Conservation (phyloP, 2,113 vertebrate species). For the Hyaena hyaena region DNA sequence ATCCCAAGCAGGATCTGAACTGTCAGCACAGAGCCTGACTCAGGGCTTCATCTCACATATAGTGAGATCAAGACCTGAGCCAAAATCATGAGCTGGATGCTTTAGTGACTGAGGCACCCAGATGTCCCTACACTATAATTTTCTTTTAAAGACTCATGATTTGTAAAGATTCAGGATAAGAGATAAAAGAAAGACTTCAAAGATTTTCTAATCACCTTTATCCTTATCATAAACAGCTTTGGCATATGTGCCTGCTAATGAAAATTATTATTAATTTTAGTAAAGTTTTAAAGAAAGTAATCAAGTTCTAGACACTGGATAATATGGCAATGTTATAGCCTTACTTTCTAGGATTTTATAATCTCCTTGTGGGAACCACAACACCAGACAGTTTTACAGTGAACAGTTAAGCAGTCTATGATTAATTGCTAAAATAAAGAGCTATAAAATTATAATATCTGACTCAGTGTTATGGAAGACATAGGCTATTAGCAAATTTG, state of each 20-base stretch:
- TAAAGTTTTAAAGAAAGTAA: neutral
- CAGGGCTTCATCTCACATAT: too few relatives aligned
- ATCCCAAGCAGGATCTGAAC: too few relatives aligned
- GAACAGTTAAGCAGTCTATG: neutral
- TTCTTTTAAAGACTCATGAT: neutral
- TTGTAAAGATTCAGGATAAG: slow-evolving; percentile 24
- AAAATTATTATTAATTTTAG: slow-evolving; percentile 38
- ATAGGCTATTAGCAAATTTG: neutral
- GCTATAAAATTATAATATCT: neutral
- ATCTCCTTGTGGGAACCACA: neutral
- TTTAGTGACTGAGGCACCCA: too few relatives aligned
- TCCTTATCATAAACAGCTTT: neutral
- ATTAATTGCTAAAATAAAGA: slow-evolving; percentile 22
- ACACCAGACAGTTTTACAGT: neutral
- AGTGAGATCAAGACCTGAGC: too few relatives aligned
- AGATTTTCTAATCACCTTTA: neutral
- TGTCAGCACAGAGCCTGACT: too few relatives aligned
- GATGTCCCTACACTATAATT: too few relatives aligned
- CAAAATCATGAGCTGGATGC: too few relatives aligned
- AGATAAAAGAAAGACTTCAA: slow-evolving; percentile 23
- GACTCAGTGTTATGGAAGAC: neutral
- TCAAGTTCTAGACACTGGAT: neutral
- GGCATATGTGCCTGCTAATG: neutral
- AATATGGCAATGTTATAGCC: neutral
- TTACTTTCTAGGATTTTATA: neutral